phyloP scores from a whole-genome alignment of 1,140 invertebrate species.

The Caenorhabditis tropicalis region DNA sequence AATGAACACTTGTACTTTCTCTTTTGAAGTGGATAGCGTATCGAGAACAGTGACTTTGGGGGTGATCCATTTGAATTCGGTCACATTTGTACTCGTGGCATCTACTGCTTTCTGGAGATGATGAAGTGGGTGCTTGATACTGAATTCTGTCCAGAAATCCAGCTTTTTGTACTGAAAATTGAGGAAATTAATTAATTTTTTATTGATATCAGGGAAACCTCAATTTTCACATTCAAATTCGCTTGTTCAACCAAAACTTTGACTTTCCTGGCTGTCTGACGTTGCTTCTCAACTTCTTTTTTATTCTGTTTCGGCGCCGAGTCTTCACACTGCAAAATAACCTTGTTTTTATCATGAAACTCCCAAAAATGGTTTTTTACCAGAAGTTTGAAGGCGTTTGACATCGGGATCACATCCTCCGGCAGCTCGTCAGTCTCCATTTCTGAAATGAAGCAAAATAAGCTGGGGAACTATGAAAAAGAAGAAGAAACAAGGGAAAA shows the following conservation, averaged over 20 bases:
- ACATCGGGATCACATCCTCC: constrained; percentile 3
- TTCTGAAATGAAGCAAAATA: neutral
- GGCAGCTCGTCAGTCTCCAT: neutral
- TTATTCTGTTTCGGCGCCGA: neutral
- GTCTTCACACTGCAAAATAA: constrained; percentile 11
- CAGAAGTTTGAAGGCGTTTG: constrained; percentile 5
- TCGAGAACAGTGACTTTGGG: neutral
- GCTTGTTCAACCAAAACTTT: neutral
- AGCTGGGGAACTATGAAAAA: neutral
- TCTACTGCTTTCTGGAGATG: constrained; percentile 8
- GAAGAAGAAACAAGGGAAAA: neutral
- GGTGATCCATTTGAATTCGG: neutral
- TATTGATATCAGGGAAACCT: neutral
- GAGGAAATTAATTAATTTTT: neutral
- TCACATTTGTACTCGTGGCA: neutral
- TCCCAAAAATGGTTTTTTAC: neutral
- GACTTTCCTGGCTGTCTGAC: neutral
- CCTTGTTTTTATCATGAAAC: neutral
- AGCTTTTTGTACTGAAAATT: constrained; percentile 22
- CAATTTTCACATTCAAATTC: neutral
- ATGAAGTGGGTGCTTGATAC: constrained; percentile 1
- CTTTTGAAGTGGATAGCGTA: neutral
- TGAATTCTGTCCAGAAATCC: constrained; percentile 6
- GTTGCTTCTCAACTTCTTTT: neutral
- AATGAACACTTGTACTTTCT: neutral